Evolutionary conservation across 1,140 invertebrate genomes (phyloP).

Genomic region (Drosophila oshimai): DNA sequence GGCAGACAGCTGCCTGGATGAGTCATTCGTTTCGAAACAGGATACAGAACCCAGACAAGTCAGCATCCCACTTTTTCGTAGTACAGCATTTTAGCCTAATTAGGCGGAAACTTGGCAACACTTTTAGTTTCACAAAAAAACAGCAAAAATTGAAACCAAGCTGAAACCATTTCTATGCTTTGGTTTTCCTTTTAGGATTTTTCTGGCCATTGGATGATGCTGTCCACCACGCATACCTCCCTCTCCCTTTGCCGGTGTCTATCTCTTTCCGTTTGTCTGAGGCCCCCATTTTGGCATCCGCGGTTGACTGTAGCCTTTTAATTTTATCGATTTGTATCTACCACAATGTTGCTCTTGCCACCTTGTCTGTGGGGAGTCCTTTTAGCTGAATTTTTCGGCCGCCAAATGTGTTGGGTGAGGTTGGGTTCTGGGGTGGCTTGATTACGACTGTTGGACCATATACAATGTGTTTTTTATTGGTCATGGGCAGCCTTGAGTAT

Average conservation of each 20-base stretch:
- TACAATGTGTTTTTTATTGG: constrained; percentile 74
- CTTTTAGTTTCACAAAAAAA: constrained; percentile 35
- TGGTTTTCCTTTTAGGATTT: constrained; percentile 3
- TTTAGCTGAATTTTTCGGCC: constrained; percentile 43
- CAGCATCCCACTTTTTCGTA: neutral
- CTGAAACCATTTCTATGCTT: constrained; percentile 15
- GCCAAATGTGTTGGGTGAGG: constrained; percentile 32
- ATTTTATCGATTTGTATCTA: constrained; percentile 69
- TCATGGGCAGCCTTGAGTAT: constrained; percentile 50
- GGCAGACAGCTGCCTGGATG: constrained; percentile 30
- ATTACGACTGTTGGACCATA: constrained; percentile 37
- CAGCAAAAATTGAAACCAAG: neutral
- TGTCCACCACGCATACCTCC: neutral
- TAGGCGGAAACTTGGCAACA: constrained; percentile 73
- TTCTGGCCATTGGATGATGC: constrained; percentile 15
- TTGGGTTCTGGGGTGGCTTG: neutral
- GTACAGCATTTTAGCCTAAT: constrained; percentile 65
- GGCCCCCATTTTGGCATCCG: constrained; percentile 6
- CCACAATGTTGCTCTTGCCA: constrained; percentile 27
- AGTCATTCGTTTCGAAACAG: constrained; percentile 25
- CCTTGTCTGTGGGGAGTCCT: constrained; percentile 23
- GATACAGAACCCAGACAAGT: constrained; percentile 19
- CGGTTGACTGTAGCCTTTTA: constrained; percentile 41
- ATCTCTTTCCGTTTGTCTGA: constrained; percentile 9
- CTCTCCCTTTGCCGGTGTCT: neutral